Percentiles rank a stretch among this genome's conserved stretches.
Evolutionary conservation across 2,797 vertebrate species (phyloP).

Genomic region (Trachops cirrhosus): DNA sequence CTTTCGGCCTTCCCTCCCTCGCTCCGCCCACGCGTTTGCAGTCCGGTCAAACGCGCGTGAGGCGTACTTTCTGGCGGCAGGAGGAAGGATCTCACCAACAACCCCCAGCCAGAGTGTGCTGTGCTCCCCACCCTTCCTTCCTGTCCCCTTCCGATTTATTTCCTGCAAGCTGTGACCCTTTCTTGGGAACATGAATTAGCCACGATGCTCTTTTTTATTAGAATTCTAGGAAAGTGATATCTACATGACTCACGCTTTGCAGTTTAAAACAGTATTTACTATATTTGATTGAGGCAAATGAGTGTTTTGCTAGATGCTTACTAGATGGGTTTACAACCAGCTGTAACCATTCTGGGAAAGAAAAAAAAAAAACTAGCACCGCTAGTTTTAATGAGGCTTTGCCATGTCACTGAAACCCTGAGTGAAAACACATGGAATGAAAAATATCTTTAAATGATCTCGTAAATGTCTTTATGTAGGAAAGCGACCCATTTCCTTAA

Average conservation of each 20-base stretch:
- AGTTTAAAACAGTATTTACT: constrained; percentile 55
- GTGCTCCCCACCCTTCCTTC: constrained; percentile 42
- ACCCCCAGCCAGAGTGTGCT: neutral
- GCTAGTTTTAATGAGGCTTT: neutral
- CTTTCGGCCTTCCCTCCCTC: neutral
- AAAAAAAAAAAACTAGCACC: neutral
- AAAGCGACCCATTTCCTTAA: constrained; percentile 9
- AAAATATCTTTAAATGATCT: neutral
- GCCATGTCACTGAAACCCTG: constrained; percentile 21
- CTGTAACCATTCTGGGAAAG: constrained; percentile 60
- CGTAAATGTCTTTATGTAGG: constrained; percentile 38
- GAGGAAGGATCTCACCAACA: neutral
- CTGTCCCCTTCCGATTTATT: constrained; percentile 62
- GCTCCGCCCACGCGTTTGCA: neutral
- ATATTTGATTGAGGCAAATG: neutral
- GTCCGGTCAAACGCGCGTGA: neutral
- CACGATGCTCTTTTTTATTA: constrained; percentile 33
- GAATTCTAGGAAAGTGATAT: constrained; percentile 65
- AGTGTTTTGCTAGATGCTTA: constrained; percentile 15
- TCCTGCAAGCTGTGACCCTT: constrained; percentile 60
- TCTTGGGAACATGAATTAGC: constrained; percentile 64
- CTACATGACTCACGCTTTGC: constrained; percentile 51
- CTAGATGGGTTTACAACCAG: constrained; percentile 56
- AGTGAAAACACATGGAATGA: constrained; percentile 36
- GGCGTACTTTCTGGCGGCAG: neutral